Base-by-base conservation (phyloP, 2,113 vertebrate genomes). In the Orthonyx spaldingii region DNA sequence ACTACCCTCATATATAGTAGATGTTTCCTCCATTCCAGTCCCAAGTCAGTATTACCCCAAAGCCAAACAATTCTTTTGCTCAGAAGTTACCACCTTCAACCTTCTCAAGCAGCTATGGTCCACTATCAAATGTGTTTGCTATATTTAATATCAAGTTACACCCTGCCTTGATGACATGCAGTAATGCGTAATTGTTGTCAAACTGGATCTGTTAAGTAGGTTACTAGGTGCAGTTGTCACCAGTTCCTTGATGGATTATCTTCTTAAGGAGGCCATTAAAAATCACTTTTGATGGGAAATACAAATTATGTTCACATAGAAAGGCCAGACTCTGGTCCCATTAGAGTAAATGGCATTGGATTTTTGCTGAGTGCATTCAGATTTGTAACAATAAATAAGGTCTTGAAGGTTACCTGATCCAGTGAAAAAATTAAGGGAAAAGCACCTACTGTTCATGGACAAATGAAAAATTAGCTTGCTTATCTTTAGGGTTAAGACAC, bases 181-280 rank as follows among this genome's bases (percentile, higher is more conserved):
- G 32, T 76, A 70, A 53, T 93, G 49, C 18, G 18, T 64, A 95
- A 82, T 32, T 92, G 94, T 84, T 81, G 93, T 59, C 85, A 76
- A 79, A 97, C 95, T 88, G 89, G 93, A 90, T 92, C 64, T 96
- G 47, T 74, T 88, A 94, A 93, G 72, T 92, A 90, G 93, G 94
- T 93, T 94, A 94, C 60, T 56, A 52, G 64, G 32, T 92, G 71
- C 83, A 81, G 66, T 66, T 92, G 68, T 77, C 95, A 77, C 84
- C 78, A 32, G 42, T 74, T 93, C 55, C 33, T 81, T 95, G 76
- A 80, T 81, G 80, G 57, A 83, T 91, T 94, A 78, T 86, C 93
- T 95, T 78, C 56, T 93, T 70, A 74, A 92, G 64, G n/a, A 94
- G 91, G 52, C 52, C 89, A 91, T 71, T 91, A 79, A 77, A 89